A percentile compares a stretch with the other conserved stretches of the same genome.
These are phyloP conservation scores for Tupaia chinensis DNA, from an alignment of 2,113 vertebrate species.

Conservation along the genomic window DNA sequence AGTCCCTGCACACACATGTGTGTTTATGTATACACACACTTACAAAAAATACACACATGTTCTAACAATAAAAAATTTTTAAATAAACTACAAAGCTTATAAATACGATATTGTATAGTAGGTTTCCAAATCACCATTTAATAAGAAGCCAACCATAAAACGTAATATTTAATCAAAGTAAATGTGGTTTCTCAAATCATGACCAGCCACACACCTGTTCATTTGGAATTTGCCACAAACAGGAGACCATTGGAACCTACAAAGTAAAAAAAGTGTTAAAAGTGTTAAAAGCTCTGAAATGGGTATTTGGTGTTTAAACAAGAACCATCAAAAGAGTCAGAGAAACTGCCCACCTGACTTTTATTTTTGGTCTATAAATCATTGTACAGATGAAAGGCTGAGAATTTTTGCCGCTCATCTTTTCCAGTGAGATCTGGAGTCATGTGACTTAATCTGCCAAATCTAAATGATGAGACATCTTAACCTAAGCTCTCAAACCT, in stretches of 20 bases:
- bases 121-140: conserved; percentile 78
- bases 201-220: conserved; percentile 62
- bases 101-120: conserved; percentile 74
- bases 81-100: conserved; percentile 76
- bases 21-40: neutral
- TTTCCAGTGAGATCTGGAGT: conserved; percentile 44
- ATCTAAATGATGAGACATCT: conserved; percentile 31
- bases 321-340: conserved; percentile 36
- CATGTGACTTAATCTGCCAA: neutral
- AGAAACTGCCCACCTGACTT: conserved; percentile 43
- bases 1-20: neutral
- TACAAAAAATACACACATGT: neutral
- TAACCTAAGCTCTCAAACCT: conserved; percentile 15
- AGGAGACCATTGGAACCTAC: conserved; percentile 37
- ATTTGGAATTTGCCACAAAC: conserved; percentile 68
- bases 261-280: neutral
- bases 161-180: conserved; percentile 81
- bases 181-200: conserved; percentile 77
- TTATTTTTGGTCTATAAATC: conserved; percentile 48
- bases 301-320: neutral
- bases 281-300: conserved; percentile 52
- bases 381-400: conserved; percentile 17
- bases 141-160: conserved; percentile 84
- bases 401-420: conserved; percentile 50
- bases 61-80: neutral